Percentiles rank a stretch among this genome's conserved stretches.
phyloP scores from a whole-genome alignment of 2,888 invertebrate genomes.

The Metellina segmentata region DNA sequence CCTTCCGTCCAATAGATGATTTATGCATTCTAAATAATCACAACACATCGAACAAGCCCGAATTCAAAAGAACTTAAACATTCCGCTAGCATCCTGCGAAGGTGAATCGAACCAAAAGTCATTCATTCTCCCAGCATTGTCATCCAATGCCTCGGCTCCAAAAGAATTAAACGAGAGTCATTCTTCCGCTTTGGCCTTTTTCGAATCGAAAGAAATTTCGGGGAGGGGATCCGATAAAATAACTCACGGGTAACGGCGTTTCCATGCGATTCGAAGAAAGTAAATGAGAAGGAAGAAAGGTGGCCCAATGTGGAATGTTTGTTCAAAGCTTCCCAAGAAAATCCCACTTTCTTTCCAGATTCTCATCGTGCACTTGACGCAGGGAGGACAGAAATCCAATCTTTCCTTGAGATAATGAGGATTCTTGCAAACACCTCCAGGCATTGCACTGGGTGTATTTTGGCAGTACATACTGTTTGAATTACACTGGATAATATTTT shows the following conservation, averaged over 20 bases:
- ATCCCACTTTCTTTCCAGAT: slow-evolving; percentile 16
- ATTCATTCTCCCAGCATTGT: background rate
- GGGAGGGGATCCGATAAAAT: slow-evolving; percentile 15
- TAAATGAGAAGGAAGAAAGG: slow-evolving; percentile 13
- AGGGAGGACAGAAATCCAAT: slow-evolving; percentile 21
- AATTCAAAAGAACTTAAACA: background rate
- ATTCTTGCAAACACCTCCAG: slow-evolving; percentile 31
- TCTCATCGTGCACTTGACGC: background rate
- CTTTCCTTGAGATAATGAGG: slow-evolving; percentile 30
- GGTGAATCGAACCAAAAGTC: background rate
- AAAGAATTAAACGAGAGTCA: slow-evolving; percentile 3
- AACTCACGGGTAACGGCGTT: slow-evolving; percentile 4
- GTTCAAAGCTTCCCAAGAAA: background rate
- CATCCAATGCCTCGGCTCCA: background rate
- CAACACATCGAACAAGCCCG: too few relatives aligned
- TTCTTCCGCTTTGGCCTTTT: background rate
- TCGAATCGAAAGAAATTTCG: background rate
- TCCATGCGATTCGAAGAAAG: background rate
- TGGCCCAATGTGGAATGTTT: background rate
- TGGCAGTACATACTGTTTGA: background rate
- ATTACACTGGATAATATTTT: background rate
- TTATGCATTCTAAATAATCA: too few relatives aligned
- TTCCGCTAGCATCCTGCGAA: background rate
- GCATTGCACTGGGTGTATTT: slow-evolving; percentile 8
- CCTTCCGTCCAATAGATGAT: background rate